Evolutionary conservation across 2,888 invertebrate genomes (phyloP).

Genomic region (Zeuzera pyrina): DNA sequence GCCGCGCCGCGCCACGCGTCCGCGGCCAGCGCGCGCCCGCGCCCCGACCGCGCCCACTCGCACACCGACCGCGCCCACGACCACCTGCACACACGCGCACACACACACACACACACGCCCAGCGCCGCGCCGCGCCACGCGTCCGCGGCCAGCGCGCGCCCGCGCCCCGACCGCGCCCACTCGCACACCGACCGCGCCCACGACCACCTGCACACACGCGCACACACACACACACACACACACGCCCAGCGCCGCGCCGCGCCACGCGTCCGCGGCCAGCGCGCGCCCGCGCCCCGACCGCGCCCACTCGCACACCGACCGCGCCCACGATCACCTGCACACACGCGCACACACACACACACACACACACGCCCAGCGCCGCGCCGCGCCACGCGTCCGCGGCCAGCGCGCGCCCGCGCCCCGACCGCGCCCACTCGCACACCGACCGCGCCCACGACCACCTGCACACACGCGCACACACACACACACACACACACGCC

Average conservation of each 20-base stretch:
- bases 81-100: constrained; percentile 66
- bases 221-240: constrained; percentile 57
- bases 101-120: constrained; percentile 55
- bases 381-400: constrained; percentile 55
- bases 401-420: constrained; percentile 47
- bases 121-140: constrained; percentile 53
- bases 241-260: constrained; percentile 52
- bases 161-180: constrained; percentile 47
- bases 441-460: constrained; percentile 60
- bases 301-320: constrained; percentile 54
- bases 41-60: constrained; percentile 61
- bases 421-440: constrained; percentile 53
- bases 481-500: constrained; percentile 53
- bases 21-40: constrained; percentile 57
- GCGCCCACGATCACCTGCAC: constrained; percentile 61
- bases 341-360: constrained; percentile 61
- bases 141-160: constrained; percentile 54
- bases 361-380: constrained; percentile 51
- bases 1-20: constrained; percentile 52
- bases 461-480: constrained; percentile 62
- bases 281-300: constrained; percentile 50
- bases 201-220: constrained; percentile 63
- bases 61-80: constrained; percentile 51
- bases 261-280: constrained; percentile 56
- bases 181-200: constrained; percentile 57